Percentiles rank a stretch among this genome's conserved stretches.
Evolutionary conservation across 2,113 vertebrate species (phyloP).

Genomic region (Trogon melanurus): DNA sequence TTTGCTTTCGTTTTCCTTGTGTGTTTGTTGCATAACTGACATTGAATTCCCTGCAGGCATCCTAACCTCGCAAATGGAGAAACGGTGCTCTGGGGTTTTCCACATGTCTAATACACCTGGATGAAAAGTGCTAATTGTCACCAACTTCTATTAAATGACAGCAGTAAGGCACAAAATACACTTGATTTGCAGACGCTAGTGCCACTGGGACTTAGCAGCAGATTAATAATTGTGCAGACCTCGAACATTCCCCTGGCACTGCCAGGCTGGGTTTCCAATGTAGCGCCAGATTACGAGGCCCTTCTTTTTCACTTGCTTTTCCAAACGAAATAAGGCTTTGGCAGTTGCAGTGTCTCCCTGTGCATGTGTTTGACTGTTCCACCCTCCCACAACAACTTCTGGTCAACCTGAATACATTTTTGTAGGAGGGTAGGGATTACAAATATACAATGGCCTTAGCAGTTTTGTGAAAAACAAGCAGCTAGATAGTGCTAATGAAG

Average conservation of each 20-base stretch:
- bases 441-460: background rate
- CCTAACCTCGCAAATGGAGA: constrained; percentile 12
- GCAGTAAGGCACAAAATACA: constrained; percentile 61
- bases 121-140: constrained; percentile 60
- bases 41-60: constrained; percentile 27
- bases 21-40: constrained; percentile 27
- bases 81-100: constrained; percentile 29
- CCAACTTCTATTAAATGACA: constrained; percentile 45
- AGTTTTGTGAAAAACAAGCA: background rate
- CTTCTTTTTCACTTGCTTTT: constrained; percentile 10
- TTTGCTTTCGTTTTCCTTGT: constrained; percentile 11
- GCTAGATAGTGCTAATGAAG: background rate
- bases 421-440: background rate
- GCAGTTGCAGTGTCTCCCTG: background rate
- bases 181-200: constrained; percentile 36
- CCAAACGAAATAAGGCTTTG: background rate
- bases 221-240: constrained; percentile 48
- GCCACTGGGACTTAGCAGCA: constrained; percentile 33
- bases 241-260: constrained; percentile 10
- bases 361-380: background rate
- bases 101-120: constrained; percentile 45
- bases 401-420: background rate
- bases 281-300: background rate
- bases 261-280: constrained; percentile 1
- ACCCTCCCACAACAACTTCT: background rate